Evolutionary conservation across 2,888 invertebrate species (phyloP), one percentile per base, ranked within the genome.

Genomic region (Aromia moschata): DNA sequence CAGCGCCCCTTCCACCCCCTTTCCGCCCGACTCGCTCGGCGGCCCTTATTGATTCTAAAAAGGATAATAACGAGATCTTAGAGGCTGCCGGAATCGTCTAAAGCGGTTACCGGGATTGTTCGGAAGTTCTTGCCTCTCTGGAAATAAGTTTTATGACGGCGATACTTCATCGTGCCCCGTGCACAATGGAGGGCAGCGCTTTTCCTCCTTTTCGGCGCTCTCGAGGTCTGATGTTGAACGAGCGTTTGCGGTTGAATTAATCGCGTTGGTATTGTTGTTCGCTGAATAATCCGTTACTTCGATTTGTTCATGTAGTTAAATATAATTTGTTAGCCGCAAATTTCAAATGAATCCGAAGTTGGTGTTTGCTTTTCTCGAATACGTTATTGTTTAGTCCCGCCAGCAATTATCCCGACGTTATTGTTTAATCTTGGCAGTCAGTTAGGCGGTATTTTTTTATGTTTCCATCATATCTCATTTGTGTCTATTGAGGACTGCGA

Each of bases 1-100:
- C 54, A 25, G 58, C 58, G n/a, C n/a, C n/a, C n/a, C 59, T 30
- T 41, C 44, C 14, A n/a, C 56, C 54, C 25, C 55, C 58, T n/a
- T n/a, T n/a, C n/a, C 59, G 31, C 43, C 44, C 14, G 47, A 44
- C 16, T 52, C 60, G n/a, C n/a, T n/a, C n/a, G n/a, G n/a, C n/a
- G n/a, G n/a, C n/a, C 56, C 46, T 49, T 56, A 56, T 54, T 47
- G 60, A 47, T 56, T 52, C 41, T 12, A 16, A 31, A 25, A 41
- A 30, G 41, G 52, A 41, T 41, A 31, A 52, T 52, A 52, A 52
- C 18, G 31, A 31, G 41, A 41, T 41, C 30, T 38, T 49, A 25
- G 31, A 52, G 30, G 30, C 31, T n/a, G 17, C 15, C 5, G 38
- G 51, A 12, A 37, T 49, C 14, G 46, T 20, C 12, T 38, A 38